Percentiles rank a stretch among this genome's conserved stretches.
Evolutionary conservation across 2,888 invertebrate species (phyloP).

Genomic region (Scaptomyza flava): DNA sequence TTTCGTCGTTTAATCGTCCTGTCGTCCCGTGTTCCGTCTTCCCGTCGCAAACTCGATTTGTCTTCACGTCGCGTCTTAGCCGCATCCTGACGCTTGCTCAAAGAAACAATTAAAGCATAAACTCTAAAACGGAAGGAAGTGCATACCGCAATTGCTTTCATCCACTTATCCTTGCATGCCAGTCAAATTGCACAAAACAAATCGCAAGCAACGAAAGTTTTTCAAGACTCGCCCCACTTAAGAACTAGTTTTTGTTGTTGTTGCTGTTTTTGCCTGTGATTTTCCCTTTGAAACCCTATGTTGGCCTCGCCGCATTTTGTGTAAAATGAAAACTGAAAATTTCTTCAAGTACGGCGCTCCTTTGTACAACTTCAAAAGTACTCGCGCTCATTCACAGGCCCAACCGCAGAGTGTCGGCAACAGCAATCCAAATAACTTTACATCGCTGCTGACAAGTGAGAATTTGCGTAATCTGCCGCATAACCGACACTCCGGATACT

Average conservation of each 20-base stretch:
- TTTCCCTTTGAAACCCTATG: conserved; percentile 27
- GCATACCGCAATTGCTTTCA: conserved; percentile 66
- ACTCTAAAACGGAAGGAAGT: conserved; percentile 72
- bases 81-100: conserved; percentile 44
- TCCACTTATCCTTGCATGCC: conserved; percentile 57
- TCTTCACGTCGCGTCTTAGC: conserved; percentile 20
- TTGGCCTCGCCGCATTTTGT: conserved; percentile 30
- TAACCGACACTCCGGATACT: conserved; percentile 61
- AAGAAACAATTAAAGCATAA: conserved; percentile 73
- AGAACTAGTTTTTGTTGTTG: conserved; percentile 32
- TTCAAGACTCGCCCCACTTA: conserved; percentile 37
- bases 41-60: conserved; percentile 15
- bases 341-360: conserved; percentile 77
- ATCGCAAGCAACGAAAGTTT: conserved; percentile 56
- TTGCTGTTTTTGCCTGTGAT: conserved; percentile 5
- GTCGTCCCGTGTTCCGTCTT: conserved; percentile 20
- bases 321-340: conserved; percentile 84
- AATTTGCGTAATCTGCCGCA: conserved; percentile 63
- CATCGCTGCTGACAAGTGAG: conserved; percentile 64
- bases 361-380: conserved; percentile 79
- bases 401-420: conserved; percentile 61
- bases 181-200: conserved; percentile 39
- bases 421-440: conserved; percentile 41
- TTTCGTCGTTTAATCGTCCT: conserved; percentile 47
- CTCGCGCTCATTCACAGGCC: conserved; percentile 72